Percentiles rank a stretch among this genome's conserved stretches.
Evolutionary conservation across 2,888 invertebrate genomes (phyloP).

Genomic region (Autographa pulchrina): DNA sequence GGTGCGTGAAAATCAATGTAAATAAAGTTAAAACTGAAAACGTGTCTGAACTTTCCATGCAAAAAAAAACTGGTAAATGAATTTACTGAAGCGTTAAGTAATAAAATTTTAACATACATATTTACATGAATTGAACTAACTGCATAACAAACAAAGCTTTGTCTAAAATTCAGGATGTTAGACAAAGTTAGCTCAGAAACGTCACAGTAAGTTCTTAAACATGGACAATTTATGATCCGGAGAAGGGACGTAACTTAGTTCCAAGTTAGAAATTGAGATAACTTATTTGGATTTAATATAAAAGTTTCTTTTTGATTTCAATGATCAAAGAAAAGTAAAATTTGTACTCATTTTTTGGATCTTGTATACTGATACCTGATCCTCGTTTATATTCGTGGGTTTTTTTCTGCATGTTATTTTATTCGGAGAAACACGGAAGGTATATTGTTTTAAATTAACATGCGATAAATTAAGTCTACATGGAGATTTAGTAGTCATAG

Average conservation of each 20-base stretch:
- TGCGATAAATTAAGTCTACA: no score
- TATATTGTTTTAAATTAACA: no score
- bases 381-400: no score
- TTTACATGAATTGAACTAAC: background rate
- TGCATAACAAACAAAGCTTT: conserved; percentile 3
- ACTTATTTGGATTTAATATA: conserved; percentile 1
- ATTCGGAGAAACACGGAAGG: no score
- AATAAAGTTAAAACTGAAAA: no score
- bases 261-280: background rate
- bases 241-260: background rate
- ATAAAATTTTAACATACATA: no score
- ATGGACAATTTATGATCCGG: conserved; percentile 3
- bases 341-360: background rate
- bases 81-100: no score
- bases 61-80: no score
- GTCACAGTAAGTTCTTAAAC: conserved; percentile 4
- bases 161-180: background rate
- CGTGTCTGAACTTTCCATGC: no score
- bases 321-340: conserved; percentile 1
- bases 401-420: no score
- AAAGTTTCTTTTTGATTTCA: conserved; percentile 6
- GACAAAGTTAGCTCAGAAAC: background rate
- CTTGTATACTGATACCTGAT: background rate
- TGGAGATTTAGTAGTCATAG: no score
- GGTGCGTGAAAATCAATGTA: no score